phyloP scores from a whole-genome alignment of 2,797 vertebrate genomes.

The Falco berigora region DNA sequence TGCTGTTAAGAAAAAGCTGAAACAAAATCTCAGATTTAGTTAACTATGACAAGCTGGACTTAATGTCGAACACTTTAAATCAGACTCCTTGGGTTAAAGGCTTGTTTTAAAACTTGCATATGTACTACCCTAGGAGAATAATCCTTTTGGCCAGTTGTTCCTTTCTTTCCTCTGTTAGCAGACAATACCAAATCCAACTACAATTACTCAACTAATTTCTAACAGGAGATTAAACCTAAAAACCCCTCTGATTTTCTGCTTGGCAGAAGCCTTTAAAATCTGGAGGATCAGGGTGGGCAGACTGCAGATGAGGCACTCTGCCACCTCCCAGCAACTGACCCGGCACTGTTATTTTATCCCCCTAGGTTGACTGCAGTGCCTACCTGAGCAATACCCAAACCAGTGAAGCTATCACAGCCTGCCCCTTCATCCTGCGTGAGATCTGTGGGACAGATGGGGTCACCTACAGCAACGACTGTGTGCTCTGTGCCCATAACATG shows the following conservation, averaged over 20 bases:
- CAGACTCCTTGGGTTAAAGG: not conserved
- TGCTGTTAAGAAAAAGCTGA: not conserved
- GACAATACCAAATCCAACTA: not conserved
- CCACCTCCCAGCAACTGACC: not conserved
- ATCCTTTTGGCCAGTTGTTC: not conserved
- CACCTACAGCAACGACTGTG: constrained; percentile 50
- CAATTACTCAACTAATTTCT: not conserved
- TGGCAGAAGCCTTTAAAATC: not conserved
- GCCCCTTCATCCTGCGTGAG: constrained; percentile 13
- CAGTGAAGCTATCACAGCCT: not conserved
- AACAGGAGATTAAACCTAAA: not conserved
- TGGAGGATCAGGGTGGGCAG: not conserved
- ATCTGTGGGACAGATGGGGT: not conserved
- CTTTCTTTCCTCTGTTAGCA: not conserved
- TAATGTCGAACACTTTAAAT: not conserved
- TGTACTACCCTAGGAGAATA: not conserved
- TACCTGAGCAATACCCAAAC: not conserved
- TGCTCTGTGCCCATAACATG: constrained; percentile 44
- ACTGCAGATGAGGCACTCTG: not conserved
- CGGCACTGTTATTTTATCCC: not conserved
- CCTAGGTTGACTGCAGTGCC: not conserved
- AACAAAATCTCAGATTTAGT: not conserved
- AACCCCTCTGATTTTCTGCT: not conserved
- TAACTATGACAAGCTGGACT: not conserved
- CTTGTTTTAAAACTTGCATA: not conserved